A percentile compares a stretch with the other conserved stretches of the same genome.
Conservation (phyloP, 2,113 vertebrate genomes). For the Marmota flaviventris region DNA sequence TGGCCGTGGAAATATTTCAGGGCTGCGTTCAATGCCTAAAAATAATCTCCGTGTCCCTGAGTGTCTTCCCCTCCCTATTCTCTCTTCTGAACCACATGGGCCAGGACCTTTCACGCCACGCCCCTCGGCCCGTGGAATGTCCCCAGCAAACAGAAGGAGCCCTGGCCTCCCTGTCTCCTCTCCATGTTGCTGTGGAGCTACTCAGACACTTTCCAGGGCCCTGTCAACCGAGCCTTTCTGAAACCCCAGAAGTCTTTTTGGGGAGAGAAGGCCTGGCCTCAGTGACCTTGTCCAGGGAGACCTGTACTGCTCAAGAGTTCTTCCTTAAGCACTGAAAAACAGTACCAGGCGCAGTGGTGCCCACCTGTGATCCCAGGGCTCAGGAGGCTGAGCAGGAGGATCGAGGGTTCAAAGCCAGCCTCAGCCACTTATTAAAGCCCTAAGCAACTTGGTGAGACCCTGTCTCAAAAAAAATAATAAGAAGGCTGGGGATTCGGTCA, state of each 20-base stretch:
- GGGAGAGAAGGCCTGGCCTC: background rate
- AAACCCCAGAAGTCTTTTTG: background rate
- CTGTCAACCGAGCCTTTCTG: too few relatives aligned
- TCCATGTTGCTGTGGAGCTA: too few relatives aligned
- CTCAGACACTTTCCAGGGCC: too few relatives aligned
- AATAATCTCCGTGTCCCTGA: conserved; percentile 78
- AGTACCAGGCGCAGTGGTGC: too few relatives aligned
- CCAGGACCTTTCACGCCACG: background rate
- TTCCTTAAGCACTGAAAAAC: background rate
- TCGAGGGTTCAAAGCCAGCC: too few relatives aligned
- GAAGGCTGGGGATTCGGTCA: too few relatives aligned
- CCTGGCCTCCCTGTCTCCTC: too few relatives aligned
- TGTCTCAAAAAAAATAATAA: too few relatives aligned
- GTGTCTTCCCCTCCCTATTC: conserved; percentile 38
- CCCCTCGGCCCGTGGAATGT: too few relatives aligned
- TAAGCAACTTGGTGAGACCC: too few relatives aligned
- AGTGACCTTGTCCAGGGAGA: background rate
- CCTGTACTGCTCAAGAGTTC: background rate
- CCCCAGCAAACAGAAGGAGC: too few relatives aligned
- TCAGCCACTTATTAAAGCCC: too few relatives aligned
- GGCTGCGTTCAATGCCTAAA: conserved; percentile 88
- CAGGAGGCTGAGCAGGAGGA: background rate
- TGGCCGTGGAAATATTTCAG: conserved; percentile 87
- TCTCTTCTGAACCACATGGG: background rate
- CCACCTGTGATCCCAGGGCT: background rate